Conservation (phyloP, 2,797 vertebrate species). For the Syngnathus rostellatus region DNA sequence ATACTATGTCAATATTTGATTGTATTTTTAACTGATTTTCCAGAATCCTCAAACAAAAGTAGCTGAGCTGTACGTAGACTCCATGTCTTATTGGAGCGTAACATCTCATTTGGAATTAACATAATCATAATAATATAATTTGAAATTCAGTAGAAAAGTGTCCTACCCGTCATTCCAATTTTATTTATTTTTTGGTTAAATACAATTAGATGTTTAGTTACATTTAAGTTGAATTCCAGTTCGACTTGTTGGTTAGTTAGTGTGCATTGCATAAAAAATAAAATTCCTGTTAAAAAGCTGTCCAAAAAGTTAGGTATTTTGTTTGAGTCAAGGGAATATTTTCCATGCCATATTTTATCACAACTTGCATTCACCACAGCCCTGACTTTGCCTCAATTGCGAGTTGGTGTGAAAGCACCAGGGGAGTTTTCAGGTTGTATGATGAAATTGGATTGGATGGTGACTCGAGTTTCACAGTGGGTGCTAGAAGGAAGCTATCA, state of each 20-base stretch:
- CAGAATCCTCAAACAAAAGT: too few relatives aligned
- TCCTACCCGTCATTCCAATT: too few relatives aligned
- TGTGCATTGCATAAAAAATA: neutral
- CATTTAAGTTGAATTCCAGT: neutral
- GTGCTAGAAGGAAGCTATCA: slow-evolving; percentile 37
- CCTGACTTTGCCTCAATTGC: neutral
- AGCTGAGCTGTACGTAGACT: too few relatives aligned
- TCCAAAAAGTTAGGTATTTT: neutral
- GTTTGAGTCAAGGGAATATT: neutral
- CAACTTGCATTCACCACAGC: neutral
- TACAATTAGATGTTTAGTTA: neutral
- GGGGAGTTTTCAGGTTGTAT: slow-evolving; percentile 4
- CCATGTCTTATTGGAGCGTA: too few relatives aligned
- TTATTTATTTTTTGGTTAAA: neutral
- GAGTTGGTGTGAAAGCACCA: slow-evolving; percentile 1
- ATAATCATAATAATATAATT: too few relatives aligned
- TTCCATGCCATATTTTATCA: neutral
- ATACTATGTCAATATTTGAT: neutral
- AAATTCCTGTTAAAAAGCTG: neutral
- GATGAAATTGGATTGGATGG: slow-evolving; percentile 19
- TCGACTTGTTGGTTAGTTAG: neutral
- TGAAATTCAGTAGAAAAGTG: too few relatives aligned
- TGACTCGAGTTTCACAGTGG: slow-evolving; percentile 28
- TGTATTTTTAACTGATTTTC: neutral
- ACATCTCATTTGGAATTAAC: too few relatives aligned